Evolutionary conservation across 1,140 invertebrate genomes (phyloP).

Genomic region (Lepidurus couesii): DNA sequence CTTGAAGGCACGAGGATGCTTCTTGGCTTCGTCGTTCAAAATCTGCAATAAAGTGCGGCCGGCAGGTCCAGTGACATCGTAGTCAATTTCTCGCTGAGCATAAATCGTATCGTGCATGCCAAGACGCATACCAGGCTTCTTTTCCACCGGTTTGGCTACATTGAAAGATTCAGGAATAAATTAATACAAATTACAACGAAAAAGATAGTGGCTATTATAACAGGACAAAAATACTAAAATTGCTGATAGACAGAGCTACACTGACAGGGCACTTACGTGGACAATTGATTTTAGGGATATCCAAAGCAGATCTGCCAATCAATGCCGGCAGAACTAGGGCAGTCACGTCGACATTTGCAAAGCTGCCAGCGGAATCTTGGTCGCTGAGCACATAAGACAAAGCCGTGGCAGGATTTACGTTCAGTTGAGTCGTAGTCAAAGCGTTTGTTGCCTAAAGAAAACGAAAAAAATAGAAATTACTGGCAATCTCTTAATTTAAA

Average conservation of each 20-base stretch:
- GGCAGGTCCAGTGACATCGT: constrained; percentile 6
- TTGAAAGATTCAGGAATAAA: background rate
- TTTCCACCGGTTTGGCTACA: constrained; percentile 11
- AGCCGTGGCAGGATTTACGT: constrained; percentile 31
- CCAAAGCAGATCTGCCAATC: constrained; percentile 33
- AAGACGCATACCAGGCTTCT: background rate
- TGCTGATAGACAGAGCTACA: background rate
- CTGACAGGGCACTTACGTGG: constrained; percentile 30
- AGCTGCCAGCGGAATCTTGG: constrained; percentile 34
- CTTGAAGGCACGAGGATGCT: constrained; percentile 34
- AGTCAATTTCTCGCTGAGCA: constrained; percentile 29
- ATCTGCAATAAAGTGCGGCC: constrained; percentile 32
- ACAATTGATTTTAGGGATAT: constrained; percentile 31
- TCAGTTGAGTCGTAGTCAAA: constrained; percentile 30
- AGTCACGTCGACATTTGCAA: constrained; percentile 31
- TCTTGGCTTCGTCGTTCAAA: constrained; percentile 33
- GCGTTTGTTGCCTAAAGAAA: constrained; percentile 33
- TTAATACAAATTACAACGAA: background rate
- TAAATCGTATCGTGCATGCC: constrained; percentile 32
- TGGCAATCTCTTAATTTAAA: background rate
- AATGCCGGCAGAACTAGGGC: constrained; percentile 30
- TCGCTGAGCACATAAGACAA: constrained; percentile 31
- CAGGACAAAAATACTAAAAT: background rate
- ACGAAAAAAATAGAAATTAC: background rate
- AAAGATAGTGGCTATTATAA: background rate